Percentiles rank a stretch among this genome's conserved stretches.
These are phyloP conservation scores for Haliaeetus leucogaster DNA, from an alignment of 2,113 vertebrate species.

Conservation along the genomic window DNA sequence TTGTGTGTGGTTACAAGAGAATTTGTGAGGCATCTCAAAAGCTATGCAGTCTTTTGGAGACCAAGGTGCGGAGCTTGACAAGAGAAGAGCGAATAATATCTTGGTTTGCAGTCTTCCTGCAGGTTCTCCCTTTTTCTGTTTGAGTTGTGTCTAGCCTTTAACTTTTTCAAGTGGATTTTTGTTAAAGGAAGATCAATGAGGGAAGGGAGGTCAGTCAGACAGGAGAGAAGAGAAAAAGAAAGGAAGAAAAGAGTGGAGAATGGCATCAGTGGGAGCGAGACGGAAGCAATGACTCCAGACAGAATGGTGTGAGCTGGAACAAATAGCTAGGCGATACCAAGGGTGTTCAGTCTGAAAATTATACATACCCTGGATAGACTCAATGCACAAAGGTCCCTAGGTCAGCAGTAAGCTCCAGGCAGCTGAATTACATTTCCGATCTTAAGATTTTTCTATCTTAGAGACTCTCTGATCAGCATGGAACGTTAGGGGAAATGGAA, in stretches of 20 bases:
- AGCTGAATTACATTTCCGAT: neutral
- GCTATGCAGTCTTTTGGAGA: neutral
- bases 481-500: neutral
- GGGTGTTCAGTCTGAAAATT: neutral
- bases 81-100: neutral
- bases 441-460: neutral
- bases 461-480: neutral
- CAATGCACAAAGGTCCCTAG: neutral
- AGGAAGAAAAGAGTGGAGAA: neutral
- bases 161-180: neutral
- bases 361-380: neutral
- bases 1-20: neutral
- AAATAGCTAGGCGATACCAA: neutral
- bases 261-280: neutral
- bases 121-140: neutral
- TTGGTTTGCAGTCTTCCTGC: neutral
- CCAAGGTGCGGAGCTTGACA: neutral
- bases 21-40: neutral
- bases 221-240: neutral
- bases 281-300: neutral
- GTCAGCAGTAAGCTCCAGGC: neutral
- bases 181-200: neutral
- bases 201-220: neutral
- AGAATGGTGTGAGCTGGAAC: neutral
- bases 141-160: neutral